These are phyloP conservation scores for Silurus glanis DNA, from an alignment of 2,113 vertebrate genomes.

Conservation along the genomic window DNA sequence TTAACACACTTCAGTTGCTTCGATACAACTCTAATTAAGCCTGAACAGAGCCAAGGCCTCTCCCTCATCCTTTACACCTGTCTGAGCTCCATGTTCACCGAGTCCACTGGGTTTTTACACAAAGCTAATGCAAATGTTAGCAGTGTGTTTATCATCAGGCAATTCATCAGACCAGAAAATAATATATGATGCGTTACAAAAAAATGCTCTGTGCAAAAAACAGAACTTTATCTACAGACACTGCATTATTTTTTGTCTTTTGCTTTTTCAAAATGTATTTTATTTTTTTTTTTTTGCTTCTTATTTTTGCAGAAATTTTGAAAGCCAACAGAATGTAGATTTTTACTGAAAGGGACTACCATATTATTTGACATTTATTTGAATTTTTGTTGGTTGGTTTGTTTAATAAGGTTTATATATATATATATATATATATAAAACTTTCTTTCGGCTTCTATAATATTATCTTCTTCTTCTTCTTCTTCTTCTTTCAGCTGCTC, in stretches of 20 bases:
- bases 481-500: too few species aligned
- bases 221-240: neutral
- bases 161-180: constrained; percentile 7
- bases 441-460: too few species aligned
- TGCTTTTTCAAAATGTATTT: neutral
- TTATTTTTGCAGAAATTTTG: neutral
- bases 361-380: neutral
- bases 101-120: constrained; percentile 15
- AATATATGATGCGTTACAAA: neutral
- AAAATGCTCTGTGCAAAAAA: neutral
- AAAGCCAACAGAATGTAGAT: neutral
- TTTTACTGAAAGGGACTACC: neutral
- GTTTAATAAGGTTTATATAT: neutral
- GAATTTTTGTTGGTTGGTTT: neutral
- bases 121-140: constrained; percentile 2
- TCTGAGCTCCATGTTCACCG: constrained; percentile 19
- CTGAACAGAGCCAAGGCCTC: constrained; percentile 38
- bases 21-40: constrained; percentile 52
- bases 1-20: constrained; percentile 55
- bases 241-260: neutral
- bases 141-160: neutral
- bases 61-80: constrained; percentile 38
- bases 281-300: neutral
- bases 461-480: too few species aligned
- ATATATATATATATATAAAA: too few species aligned